Percentiles rank a stretch among this genome's conserved stretches.
These are phyloP conservation scores for Tympanuchus pallidicinctus DNA, from an alignment of 2,113 vertebrate species.

Conservation along the genomic window DNA sequence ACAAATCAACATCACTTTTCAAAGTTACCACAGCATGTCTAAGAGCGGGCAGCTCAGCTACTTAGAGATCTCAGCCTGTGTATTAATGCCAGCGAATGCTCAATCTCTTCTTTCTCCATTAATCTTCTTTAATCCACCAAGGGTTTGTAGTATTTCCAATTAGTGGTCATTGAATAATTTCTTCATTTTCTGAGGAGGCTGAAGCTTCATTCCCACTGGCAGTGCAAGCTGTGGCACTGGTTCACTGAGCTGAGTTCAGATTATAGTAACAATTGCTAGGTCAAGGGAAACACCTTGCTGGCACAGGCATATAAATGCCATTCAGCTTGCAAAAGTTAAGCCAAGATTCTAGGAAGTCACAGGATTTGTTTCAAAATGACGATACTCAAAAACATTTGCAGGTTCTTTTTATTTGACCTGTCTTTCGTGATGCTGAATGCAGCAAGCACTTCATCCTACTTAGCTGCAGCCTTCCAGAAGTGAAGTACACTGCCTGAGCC, in stretches of 20 bases:
- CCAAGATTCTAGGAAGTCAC: neutral
- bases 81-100: neutral
- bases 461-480: neutral
- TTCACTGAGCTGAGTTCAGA: neutral
- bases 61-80: neutral
- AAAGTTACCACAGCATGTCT: neutral
- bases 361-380: neutral
- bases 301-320: neutral
- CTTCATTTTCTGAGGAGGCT: neutral
- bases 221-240: neutral
- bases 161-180: neutral
- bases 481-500: neutral
- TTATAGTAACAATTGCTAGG: neutral
- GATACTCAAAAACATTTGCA: neutral
- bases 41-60: neutral
- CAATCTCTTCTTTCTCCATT: neutral
- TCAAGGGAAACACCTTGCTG: neutral
- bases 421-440: conserved; percentile 6
- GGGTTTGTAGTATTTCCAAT: neutral
- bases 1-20: neutral
- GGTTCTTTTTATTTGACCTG: conserved; percentile 26
- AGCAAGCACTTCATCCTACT: conserved; percentile 17
- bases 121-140: neutral
- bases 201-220: neutral
- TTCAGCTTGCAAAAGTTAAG: neutral